A percentile compares a stretch with the other conserved stretches of the same genome.
phyloP scores from a whole-genome alignment of 1,140 invertebrate genomes.

The Leptinotarsa lineolata region DNA sequence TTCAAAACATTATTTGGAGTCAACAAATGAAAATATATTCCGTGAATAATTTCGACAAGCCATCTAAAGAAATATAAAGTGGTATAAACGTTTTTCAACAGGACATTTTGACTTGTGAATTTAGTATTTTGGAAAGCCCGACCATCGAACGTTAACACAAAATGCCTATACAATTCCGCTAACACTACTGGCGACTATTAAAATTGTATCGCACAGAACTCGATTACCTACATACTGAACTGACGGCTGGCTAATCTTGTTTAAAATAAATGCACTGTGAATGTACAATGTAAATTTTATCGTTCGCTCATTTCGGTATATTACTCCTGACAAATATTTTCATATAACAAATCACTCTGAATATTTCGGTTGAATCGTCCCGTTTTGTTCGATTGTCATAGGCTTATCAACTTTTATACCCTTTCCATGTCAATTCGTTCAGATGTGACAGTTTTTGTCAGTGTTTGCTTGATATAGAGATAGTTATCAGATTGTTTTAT shows the following conservation, averaged over 20 bases:
- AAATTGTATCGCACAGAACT: neutral
- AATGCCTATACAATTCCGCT: neutral
- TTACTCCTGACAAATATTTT: neutral
- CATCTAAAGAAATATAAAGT: too few relatives aligned
- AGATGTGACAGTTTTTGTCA: too few relatives aligned
- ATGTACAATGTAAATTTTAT: conserved; percentile 1
- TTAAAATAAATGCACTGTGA: neutral
- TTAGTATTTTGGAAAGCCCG: too few relatives aligned
- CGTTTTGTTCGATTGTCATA: neutral
- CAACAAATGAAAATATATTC: too few relatives aligned
- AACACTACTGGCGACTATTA: neutral
- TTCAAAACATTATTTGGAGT: too few relatives aligned
- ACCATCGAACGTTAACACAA: too few relatives aligned
- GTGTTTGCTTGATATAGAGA: too few relatives aligned
- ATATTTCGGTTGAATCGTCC: neutral
- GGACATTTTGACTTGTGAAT: too few relatives aligned
- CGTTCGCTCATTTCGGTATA: neutral
- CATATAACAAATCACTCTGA: neutral
- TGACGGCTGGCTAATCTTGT: conserved; percentile 5
- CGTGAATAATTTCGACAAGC: too few relatives aligned
- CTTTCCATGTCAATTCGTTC: neutral
- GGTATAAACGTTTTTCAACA: too few relatives aligned
- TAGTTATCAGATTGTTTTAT: too few relatives aligned
- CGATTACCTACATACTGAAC: neutral
- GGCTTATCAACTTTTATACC: neutral